phyloP scores from a whole-genome alignment of 2,888 invertebrate genomes.

The Phortica okadai region DNA sequence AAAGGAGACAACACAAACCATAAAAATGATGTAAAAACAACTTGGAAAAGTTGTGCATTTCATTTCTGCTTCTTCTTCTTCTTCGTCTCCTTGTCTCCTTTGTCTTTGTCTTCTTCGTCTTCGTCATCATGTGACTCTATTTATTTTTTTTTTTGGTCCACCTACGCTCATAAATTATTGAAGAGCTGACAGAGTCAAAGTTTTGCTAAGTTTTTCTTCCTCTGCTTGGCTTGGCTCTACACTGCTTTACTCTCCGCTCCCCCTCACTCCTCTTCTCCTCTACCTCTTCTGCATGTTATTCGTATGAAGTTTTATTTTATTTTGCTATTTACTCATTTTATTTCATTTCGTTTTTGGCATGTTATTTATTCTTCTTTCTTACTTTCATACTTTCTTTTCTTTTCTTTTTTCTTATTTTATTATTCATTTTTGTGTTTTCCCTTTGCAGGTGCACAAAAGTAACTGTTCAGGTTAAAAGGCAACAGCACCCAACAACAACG shows the following conservation, averaged over 20 bases:
- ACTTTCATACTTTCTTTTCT: background rate
- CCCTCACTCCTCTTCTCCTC: background rate
- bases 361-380: background rate
- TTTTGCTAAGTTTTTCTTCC: constrained; percentile 17
- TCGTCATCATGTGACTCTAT: background rate
- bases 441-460: constrained; percentile 16
- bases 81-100: background rate
- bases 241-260: background rate
- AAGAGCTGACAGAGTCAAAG: constrained; percentile 24
- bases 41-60: constrained; percentile 15
- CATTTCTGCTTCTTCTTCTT: background rate
- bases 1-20: background rate
- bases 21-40: background rate
- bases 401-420: constrained; percentile 20
- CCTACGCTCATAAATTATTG: constrained; percentile 32
- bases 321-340: constrained; percentile 24
- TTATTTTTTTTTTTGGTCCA: background rate
- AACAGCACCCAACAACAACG: background rate
- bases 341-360: constrained; percentile 8
- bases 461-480: background rate
- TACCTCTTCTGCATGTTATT: background rate
- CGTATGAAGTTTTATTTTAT: constrained; percentile 8
- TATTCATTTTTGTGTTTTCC: background rate
- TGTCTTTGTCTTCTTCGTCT: constrained; percentile 10
- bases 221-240: background rate